These are phyloP conservation scores for Symphodus melops DNA, from an alignment of 2,113 vertebrate species.

Conservation along the genomic window DNA sequence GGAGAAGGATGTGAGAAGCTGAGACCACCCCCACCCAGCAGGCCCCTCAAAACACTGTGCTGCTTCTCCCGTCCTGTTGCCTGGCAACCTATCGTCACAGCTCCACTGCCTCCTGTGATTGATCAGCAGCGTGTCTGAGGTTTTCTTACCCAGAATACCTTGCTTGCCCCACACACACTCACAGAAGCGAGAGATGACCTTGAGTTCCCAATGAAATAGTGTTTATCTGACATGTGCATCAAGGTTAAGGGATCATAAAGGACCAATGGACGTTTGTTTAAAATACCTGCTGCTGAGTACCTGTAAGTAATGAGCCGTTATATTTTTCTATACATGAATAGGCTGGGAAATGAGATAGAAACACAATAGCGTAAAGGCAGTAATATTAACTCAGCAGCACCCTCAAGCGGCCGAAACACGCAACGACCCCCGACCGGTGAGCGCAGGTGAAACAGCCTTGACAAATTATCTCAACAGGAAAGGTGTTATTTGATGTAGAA, in stretches of 20 bases:
- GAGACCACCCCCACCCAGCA: constrained; percentile 48
- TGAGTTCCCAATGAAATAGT: constrained; percentile 17
- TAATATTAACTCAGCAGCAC: constrained; percentile 14
- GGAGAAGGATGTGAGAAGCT: constrained; percentile 31
- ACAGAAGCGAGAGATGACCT: not conserved
- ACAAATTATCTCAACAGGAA: not conserved
- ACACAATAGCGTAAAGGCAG: not conserved
- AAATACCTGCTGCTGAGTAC: constrained; percentile 48
- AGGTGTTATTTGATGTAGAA: constrained; percentile 1
- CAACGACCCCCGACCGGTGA: too few relatives aligned
- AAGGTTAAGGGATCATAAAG: constrained; percentile 13
- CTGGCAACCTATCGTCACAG: constrained; percentile 80
- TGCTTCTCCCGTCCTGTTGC: constrained; percentile 78
- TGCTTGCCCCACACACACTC: constrained; percentile 18
- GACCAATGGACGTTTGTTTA: not conserved
- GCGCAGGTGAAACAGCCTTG: not conserved
- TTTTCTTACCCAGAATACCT: constrained; percentile 74
- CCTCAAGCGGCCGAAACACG: not conserved
- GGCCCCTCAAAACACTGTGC: constrained; percentile 18
- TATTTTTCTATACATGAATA: constrained; percentile 38
- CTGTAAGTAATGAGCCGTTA: constrained; percentile 26
- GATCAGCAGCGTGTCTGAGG: constrained; percentile 67
- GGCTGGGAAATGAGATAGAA: not conserved
- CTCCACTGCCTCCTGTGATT: constrained; percentile 66
- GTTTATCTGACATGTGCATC: not conserved